These are phyloP conservation scores for Hucho hucho DNA, from an alignment of 2,113 vertebrate species.

Conservation along the genomic window DNA sequence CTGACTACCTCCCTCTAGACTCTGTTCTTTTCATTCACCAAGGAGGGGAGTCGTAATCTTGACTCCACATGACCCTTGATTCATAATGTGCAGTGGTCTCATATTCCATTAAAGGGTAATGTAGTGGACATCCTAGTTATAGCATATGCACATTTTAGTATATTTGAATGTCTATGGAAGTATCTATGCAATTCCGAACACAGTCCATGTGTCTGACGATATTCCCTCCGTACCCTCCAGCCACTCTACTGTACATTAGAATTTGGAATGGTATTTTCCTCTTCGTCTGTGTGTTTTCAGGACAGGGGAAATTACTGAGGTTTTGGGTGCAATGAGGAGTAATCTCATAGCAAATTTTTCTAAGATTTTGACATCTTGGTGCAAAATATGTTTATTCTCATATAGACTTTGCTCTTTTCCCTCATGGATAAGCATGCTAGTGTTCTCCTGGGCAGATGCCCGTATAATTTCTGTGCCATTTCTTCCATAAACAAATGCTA, in stretches of 20 bases:
- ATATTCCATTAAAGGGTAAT: too few relatives aligned
- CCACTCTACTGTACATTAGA: not conserved
- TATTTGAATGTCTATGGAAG: too few relatives aligned
- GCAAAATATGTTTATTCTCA: not conserved
- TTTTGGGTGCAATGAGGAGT: not conserved
- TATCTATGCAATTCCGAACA: too few relatives aligned
- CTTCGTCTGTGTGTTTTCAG: not conserved
- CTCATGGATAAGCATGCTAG: not conserved
- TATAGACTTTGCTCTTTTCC: not conserved
- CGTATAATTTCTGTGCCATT: not conserved
- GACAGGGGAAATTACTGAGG: not conserved
- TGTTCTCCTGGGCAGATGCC: not conserved
- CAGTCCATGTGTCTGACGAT: too few relatives aligned
- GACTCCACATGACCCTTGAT: too few relatives aligned
- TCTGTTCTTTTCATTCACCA: slow-evolving; percentile 5
- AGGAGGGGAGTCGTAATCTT: not conserved
- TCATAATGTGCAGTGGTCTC: too few relatives aligned
- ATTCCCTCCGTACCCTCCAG: not conserved
- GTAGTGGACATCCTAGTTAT: too few relatives aligned
- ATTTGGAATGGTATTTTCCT: not conserved
- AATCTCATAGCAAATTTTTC: not conserved
- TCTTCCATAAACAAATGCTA: slow-evolving; percentile 11
- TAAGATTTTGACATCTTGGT: not conserved
- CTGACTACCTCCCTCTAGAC: slow-evolving; percentile 1
- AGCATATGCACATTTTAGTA: too few relatives aligned